These are phyloP conservation scores for Palythoa heliodiscus DNA, from an alignment of 92 coral and sea anemone species.

Conservation along the genomic window DNA sequence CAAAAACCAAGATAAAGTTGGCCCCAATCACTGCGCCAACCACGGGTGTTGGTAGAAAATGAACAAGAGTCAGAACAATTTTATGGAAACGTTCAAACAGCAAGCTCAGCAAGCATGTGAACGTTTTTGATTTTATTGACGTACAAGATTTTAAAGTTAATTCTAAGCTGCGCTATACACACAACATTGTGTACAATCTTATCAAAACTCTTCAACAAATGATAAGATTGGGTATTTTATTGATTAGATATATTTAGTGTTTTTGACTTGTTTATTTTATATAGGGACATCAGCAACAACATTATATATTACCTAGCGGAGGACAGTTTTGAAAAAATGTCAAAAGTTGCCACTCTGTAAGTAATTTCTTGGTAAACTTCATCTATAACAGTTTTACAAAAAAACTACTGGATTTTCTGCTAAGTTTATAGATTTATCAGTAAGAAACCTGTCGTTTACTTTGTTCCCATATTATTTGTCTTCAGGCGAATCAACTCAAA, in stretches of 20 bases:
- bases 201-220: background rate
- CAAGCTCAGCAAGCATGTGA: too few species aligned
- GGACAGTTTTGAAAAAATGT: background rate
- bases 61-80: too few species aligned
- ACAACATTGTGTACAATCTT: too few species aligned
- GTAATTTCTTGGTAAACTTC: background rate
- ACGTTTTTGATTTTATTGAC: too few species aligned
- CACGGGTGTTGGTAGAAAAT: too few species aligned
- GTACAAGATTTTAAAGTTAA: too few species aligned
- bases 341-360: background rate
- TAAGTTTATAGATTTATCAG: background rate
- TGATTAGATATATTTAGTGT: background rate
- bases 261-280: background rate
- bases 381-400: too few species aligned
- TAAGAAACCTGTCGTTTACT: background rate
- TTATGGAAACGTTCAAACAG: too few species aligned
- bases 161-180: too few species aligned
- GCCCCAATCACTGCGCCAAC: too few species aligned
- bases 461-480: background rate
- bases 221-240: background rate
- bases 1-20: too few species aligned
- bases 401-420: background rate
- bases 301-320: background rate
- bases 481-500: slow-evolving; percentile 29
- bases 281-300: background rate